These are phyloP conservation scores for Eurypyga helias DNA, from an alignment of 2,113 vertebrate genomes.

Conservation along the genomic window DNA sequence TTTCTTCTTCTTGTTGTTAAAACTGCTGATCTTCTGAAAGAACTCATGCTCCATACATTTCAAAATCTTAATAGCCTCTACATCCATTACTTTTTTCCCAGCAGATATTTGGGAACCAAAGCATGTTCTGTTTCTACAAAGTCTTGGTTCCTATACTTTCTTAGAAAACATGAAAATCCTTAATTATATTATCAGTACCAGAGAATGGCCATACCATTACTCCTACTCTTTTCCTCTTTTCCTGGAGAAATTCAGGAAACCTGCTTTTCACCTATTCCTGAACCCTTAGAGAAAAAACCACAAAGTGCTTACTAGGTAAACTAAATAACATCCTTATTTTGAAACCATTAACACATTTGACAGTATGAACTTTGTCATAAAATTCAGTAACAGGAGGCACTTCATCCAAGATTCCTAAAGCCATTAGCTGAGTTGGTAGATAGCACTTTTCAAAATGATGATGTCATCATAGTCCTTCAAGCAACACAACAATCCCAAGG, in stretches of 20 bases:
- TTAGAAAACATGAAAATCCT: background rate
- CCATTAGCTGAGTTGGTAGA: background rate
- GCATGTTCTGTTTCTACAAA: background rate
- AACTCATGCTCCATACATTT: background rate
- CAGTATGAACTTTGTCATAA: background rate
- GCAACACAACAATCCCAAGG: background rate
- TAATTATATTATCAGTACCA: background rate
- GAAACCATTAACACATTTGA: background rate
- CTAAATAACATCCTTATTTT: background rate
- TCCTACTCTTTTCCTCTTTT: background rate
- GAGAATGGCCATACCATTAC: accelerated
- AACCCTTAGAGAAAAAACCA: background rate
- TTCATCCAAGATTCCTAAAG: background rate
- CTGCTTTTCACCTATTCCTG: background rate
- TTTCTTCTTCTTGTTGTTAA: background rate
- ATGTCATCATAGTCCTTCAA: background rate
- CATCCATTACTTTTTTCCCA: background rate
- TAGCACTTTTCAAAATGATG: background rate
- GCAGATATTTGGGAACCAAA: background rate
- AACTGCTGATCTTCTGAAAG: background rate
- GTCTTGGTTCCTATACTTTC: background rate
- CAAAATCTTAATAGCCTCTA: background rate
- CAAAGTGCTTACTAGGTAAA: background rate
- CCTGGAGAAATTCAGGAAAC: background rate
- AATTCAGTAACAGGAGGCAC: background rate